phyloP scores from a whole-genome alignment of 2,888 invertebrate species.

The Lobophora halterata region DNA sequence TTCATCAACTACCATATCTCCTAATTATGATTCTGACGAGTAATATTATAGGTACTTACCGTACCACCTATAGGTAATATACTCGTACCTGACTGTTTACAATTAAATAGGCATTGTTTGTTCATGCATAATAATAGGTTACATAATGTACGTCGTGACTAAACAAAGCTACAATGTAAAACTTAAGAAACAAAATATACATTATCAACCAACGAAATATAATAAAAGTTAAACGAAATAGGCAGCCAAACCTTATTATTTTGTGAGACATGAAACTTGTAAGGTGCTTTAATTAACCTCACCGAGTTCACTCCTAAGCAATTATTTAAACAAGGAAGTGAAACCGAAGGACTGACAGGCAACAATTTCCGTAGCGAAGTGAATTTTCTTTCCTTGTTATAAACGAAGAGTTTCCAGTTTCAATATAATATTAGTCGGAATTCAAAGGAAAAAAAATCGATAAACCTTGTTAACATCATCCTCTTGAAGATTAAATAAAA shows the following conservation, averaged over 20 bases:
- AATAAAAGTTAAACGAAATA: conserved; percentile 16
- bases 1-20: too few species aligned
- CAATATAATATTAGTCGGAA: too few species aligned
- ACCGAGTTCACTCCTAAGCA: conserved; percentile 30
- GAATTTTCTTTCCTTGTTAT: conserved; percentile 22
- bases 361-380: conserved; percentile 25
- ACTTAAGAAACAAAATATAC: too few species aligned
- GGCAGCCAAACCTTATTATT: conserved; percentile 6
- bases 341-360: conserved; percentile 26
- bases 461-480: conserved; percentile 24
- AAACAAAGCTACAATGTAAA: too few species aligned
- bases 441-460: conserved; percentile 22
- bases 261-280: conserved; percentile 21
- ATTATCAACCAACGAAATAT: conserved; percentile 4
- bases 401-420: conserved; percentile 6
- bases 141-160: too few species aligned
- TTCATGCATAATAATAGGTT: too few species aligned
- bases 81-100: too few species aligned
- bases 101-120: too few species aligned
- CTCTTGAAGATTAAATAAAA: conserved; percentile 23
- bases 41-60: too few species aligned
- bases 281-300: conserved; percentile 33
- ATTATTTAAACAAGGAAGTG: conserved; percentile 35
- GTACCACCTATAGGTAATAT: too few species aligned
- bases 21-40: too few species aligned